These are phyloP conservation scores for Falco punctatus DNA, from an alignment of 2,113 vertebrate genomes.

Conservation along the genomic window DNA sequence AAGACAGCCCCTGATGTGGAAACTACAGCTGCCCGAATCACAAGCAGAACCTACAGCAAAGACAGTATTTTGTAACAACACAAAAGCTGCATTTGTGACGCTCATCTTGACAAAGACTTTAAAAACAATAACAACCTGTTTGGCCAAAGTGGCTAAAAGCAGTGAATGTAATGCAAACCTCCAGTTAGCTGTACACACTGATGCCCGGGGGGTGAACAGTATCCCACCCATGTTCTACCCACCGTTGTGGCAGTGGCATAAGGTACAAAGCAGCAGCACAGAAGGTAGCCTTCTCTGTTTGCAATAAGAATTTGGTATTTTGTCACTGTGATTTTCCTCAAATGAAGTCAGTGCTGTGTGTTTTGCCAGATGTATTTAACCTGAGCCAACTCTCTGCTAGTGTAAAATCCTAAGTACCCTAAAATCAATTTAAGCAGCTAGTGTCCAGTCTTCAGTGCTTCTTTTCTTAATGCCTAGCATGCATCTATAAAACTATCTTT, in stretches of 20 bases:
- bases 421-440: not conserved
- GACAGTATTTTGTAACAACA: not conserved
- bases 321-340: not conserved
- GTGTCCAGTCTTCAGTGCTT: not conserved
- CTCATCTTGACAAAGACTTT: not conserved
- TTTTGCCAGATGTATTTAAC: not conserved
- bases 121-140: not conserved
- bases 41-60: rapidly evolving
- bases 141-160: not conserved
- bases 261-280: not conserved
- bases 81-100: not conserved
- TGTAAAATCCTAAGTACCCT: not conserved
- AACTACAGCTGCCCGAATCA: not conserved
- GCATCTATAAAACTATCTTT: not conserved
- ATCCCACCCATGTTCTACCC: not conserved
- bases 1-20: not conserved
- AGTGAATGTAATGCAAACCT: not conserved
- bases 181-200: not conserved
- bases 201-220: rapidly evolving
- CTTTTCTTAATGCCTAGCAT: not conserved
- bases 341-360: not conserved
- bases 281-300: not conserved
- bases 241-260: not conserved
- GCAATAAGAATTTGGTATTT: not conserved
- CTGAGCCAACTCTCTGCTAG: not conserved